Percentiles rank a stretch among this genome's conserved stretches.
Evolutionary conservation across 2,888 invertebrate genomes (phyloP).

Genomic region (Drosophila testacea): DNA sequence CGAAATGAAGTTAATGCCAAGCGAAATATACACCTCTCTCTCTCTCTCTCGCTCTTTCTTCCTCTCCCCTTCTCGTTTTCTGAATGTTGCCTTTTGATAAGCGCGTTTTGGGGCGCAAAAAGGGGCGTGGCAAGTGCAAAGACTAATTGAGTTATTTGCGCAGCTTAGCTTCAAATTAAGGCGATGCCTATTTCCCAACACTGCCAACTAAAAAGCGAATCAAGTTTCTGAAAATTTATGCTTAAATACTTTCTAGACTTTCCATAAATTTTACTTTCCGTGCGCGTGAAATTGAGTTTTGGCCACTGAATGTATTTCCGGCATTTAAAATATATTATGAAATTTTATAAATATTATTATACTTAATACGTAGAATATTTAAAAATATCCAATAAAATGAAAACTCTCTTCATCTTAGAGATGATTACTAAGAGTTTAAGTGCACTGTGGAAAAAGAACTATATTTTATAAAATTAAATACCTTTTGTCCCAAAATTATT

Average conservation of each 20-base stretch:
- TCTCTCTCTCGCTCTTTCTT: not conserved
- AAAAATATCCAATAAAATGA: too few relatives aligned
- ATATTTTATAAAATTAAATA: too few relatives aligned
- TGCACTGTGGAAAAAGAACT: too few relatives aligned
- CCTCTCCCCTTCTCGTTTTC: not conserved
- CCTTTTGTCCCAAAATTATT: too few relatives aligned
- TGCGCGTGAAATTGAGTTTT: too few relatives aligned
- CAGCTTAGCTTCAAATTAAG: slow-evolving; percentile 56
- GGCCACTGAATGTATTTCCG: too few relatives aligned
- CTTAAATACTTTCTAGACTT: not conserved
- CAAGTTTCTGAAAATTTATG: slow-evolving; percentile 23
- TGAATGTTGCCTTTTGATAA: slow-evolving; percentile 27
- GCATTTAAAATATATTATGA: too few relatives aligned
- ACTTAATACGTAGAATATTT: too few relatives aligned
- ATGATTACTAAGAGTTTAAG: too few relatives aligned
- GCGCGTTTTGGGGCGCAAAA: slow-evolving; percentile 14
- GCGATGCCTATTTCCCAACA: not conserved
- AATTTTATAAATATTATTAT: too few relatives aligned
- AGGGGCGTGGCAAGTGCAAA: slow-evolving; percentile 39
- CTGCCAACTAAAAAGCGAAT: slow-evolving; percentile 13
- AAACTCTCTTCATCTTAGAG: too few relatives aligned
- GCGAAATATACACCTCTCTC: slow-evolving; percentile 24
- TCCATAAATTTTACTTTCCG: not conserved
- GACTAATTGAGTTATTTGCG: slow-evolving; percentile 74
- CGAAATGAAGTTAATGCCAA: slow-evolving; percentile 60